Conservation (phyloP, 2,888 invertebrate species). For the Agrotis exclamationis region DNA sequence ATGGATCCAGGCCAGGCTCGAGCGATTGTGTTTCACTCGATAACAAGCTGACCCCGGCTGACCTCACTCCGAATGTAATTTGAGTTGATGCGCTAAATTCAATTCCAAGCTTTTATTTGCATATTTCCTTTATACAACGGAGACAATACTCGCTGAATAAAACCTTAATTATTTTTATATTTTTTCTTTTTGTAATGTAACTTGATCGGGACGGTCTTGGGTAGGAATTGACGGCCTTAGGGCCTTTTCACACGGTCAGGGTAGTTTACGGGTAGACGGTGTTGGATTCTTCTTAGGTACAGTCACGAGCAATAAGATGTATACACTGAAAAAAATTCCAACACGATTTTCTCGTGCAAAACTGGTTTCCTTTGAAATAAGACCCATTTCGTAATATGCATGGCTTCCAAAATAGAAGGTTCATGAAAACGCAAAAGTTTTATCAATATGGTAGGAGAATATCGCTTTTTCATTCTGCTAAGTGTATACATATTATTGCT, state of each 20-base stretch:
- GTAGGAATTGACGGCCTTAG: constrained; percentile 10
- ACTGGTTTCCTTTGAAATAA: too few relatives aligned
- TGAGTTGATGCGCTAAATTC: constrained; percentile 73
- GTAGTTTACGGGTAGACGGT: neutral
- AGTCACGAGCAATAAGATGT: too few relatives aligned
- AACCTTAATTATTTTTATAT: constrained; percentile 45
- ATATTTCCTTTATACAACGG: constrained; percentile 62
- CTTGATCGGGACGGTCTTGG: constrained; percentile 15
- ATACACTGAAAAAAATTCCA: too few relatives aligned
- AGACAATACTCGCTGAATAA: constrained; percentile 41
- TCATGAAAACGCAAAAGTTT: too few relatives aligned
- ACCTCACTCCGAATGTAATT: constrained; percentile 72
- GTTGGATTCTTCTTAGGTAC: neutral
- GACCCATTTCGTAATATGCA: too few relatives aligned
- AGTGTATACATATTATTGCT: too few relatives aligned
- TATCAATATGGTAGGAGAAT: too few relatives aligned
- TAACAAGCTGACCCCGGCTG: constrained; percentile 75
- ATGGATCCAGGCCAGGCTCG: constrained; percentile 71
- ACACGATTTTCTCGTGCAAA: too few relatives aligned
- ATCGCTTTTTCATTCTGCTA: too few relatives aligned
- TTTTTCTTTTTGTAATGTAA: constrained; percentile 24
- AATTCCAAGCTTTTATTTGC: constrained; percentile 70
- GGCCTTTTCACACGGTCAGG: constrained; percentile 20
- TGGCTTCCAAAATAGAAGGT: too few relatives aligned
- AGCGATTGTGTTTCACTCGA: constrained; percentile 77